Evolutionary conservation across 2,113 vertebrate species (phyloP).

Genomic region (Setophaga petechia): DNA sequence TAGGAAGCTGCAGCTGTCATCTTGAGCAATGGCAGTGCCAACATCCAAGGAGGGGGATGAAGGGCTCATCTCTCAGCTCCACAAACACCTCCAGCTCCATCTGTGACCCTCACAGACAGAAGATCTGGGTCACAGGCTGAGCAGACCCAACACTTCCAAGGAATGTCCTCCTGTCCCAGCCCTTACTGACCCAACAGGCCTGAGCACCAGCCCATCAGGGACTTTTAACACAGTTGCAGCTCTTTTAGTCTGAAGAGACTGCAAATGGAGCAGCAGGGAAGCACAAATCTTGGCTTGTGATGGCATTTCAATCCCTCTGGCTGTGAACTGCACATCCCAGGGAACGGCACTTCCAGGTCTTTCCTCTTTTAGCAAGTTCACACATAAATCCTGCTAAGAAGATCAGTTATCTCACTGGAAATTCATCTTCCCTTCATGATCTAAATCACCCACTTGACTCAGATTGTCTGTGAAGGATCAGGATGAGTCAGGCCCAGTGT

Average conservation of each 20-base stretch:
- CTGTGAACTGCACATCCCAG: neutral
- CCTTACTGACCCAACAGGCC: neutral
- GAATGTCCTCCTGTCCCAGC: neutral
- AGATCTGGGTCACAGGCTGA: neutral
- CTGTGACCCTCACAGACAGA: neutral
- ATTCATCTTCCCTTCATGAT: neutral
- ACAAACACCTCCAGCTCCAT: fast-evolving
- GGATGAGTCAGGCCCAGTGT: neutral
- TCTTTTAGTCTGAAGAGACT: neutral
- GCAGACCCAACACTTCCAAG: neutral
- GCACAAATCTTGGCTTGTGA: neutral
- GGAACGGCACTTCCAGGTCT: neutral
- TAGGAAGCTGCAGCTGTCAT: neutral
- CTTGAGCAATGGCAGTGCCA: neutral
- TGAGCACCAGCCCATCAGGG: fast-evolving
- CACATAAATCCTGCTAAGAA: neutral
- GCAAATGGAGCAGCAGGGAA: neutral
- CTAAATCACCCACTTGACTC: neutral
- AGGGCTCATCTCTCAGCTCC: neutral
- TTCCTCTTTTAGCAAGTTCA: neutral
- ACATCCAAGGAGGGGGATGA: fast-evolving
- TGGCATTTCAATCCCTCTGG: neutral
- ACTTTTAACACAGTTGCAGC: neutral
- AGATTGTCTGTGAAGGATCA: neutral
- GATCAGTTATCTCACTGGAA: neutral